These are phyloP conservation scores for Palythoa caribaeorum DNA, from an alignment of 92 coral and sea anemone species.

Conservation along the genomic window DNA sequence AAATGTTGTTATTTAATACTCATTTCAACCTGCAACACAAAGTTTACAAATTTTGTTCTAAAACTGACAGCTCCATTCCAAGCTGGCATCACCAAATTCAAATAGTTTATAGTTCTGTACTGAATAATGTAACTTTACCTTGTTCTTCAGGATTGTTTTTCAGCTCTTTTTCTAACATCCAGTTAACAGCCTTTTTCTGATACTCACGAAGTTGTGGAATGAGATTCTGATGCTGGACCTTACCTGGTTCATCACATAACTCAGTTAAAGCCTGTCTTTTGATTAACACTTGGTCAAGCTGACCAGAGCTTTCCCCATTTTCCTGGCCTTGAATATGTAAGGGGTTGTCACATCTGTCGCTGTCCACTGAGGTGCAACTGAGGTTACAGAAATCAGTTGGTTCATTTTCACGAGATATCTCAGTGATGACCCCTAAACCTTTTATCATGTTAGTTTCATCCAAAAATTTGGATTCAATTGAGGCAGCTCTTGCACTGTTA, in stretches of 20 bases:
- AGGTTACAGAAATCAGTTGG: neutral
- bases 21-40: no score
- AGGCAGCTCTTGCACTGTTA: neutral
- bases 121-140: neutral
- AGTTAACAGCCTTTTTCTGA: conserved; percentile 85
- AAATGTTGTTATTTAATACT: no score
- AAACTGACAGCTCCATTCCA: neutral
- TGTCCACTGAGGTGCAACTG: neutral
- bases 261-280: neutral
- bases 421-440: neutral
- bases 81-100: neutral
- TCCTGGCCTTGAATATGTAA: neutral
- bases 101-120: no score
- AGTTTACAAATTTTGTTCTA: no score
- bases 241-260: neutral
- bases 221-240: conserved; percentile 80
- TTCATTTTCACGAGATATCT: neutral
- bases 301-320: neutral
- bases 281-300: neutral
- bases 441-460: neutral
- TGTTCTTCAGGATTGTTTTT: neutral
- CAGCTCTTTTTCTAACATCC: conserved; percentile 90
- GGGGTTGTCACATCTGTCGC: neutral
- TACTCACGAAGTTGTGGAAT: conserved; percentile 83
- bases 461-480: neutral